Evolutionary conservation across 2,113 vertebrate species (phyloP), one percentile per base, ranked within the genome.

Genomic region (Megalops atlanticus): DNA sequence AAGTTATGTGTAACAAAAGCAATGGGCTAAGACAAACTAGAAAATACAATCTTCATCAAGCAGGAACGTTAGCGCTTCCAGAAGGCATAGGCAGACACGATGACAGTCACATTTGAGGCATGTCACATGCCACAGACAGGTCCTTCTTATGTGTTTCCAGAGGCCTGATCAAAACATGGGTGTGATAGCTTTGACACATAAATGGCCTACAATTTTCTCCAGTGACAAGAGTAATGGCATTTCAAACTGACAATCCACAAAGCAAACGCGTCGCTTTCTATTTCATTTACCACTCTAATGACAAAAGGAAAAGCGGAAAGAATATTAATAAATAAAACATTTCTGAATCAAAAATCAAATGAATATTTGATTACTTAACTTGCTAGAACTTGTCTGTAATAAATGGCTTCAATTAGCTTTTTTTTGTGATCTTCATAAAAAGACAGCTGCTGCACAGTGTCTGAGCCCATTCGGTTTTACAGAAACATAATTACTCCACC

Each of bases 321-420:
- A 75, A 75, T 40, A 75, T 64, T 64, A 64, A 64, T 64, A 64
- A 64, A 64, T 64, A 31, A 64, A 64, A 64, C 58, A 64, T 64
- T 24, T 21, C 58, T n/a, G 8, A 64, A 64, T 64, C 58, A 1
- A 24, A 64, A 64, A 64, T 64, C 58, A 64, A 64, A 64, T 64
- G 58, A 64, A 64, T 64, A 64, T 64, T 64, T 64, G 58, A 64
- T 64, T 64, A 31, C 58, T 64, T 31, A 64, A 64, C 58, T 64
- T 64, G 58, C 58, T 64, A 7, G 58, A 64, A 64, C 58, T 31
- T 64, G 58, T 64, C 58, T 64, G 58, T 64, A 64, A 64, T 64
- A 64, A 64, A 64, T 64, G 58, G 58, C 58, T 64, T 64, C 58
- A 64, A 64, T 64, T 64, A 64, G 58, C 58, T 31, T n/a, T 64